Percentiles rank a stretch among this genome's conserved stretches.
phyloP scores from a whole-genome alignment of 2,888 invertebrate genomes.

The Dioctria linearis region DNA sequence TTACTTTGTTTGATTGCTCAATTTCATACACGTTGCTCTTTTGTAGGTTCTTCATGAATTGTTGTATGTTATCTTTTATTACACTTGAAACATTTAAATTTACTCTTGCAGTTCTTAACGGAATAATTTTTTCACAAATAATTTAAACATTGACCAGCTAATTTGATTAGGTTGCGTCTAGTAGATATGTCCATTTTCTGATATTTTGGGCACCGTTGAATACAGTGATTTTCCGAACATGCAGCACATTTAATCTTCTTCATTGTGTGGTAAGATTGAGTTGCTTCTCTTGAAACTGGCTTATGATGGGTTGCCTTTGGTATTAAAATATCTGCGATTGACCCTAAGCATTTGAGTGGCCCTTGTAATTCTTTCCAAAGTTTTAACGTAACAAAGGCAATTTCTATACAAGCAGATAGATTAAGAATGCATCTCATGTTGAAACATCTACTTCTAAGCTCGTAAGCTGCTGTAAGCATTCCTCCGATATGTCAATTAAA shows the following conservation, averaged over 20 bases:
- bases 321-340: background rate
- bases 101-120: background rate
- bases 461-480: conserved; percentile 10
- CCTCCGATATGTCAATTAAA: conserved; percentile 42
- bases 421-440: background rate
- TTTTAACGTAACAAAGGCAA: conserved; percentile 1
- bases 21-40: background rate
- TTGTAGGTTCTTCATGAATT: background rate
- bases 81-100: background rate
- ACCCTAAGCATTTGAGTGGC: background rate
- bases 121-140: background rate
- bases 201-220: background rate
- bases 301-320: background rate
- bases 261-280: background rate
- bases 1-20: no score
- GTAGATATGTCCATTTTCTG: background rate
- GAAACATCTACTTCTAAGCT: background rate
- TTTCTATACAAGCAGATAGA: background rate
- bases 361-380: background rate
- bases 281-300: background rate
- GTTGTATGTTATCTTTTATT: background rate
- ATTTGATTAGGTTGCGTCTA: background rate
- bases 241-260: background rate
- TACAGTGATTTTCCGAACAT: background rate
- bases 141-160: background rate